Evolutionary conservation across 2,797 vertebrate species (phyloP).

Genomic region (Emydoidea blandingii): DNA sequence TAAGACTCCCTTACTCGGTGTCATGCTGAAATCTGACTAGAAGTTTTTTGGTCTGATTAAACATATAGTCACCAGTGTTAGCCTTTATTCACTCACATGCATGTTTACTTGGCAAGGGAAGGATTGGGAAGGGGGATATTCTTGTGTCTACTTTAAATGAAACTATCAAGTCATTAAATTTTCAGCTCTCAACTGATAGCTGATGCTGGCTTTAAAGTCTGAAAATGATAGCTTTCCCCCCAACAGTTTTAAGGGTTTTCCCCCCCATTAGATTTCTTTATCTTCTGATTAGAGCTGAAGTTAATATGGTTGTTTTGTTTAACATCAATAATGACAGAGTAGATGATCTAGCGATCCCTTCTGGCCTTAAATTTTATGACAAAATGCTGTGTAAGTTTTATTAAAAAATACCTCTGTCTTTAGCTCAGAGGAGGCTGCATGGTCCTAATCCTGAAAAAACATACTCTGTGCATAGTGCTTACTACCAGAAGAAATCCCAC

Average conservation of each 20-base stretch:
- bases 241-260: not conserved
- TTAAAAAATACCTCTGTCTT: not conserved
- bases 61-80: accelerated
- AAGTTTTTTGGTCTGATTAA: not conserved
- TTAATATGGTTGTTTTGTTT: conserved; percentile 63
- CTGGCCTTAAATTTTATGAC: not conserved
- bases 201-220: conserved; percentile 58
- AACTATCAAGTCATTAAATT: conserved; percentile 39
- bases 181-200: conserved; percentile 68
- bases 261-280: conserved; percentile 68
- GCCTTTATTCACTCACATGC: not conserved
- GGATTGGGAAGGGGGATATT: not conserved
- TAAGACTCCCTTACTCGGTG: not conserved
- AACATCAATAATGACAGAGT: not conserved
- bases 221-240: conserved; percentile 45
- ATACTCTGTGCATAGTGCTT: not conserved
- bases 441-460: not conserved
- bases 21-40: not conserved
- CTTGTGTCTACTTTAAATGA: conserved; percentile 15
- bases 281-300: conserved; percentile 68
- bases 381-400: conserved; percentile 39
- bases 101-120: conserved; percentile 5
- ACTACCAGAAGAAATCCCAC: not conserved
- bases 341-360: not conserved
- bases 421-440: not conserved